phyloP scores from a whole-genome alignment of 2,113 vertebrate species.

The Lucifuga dentata region DNA sequence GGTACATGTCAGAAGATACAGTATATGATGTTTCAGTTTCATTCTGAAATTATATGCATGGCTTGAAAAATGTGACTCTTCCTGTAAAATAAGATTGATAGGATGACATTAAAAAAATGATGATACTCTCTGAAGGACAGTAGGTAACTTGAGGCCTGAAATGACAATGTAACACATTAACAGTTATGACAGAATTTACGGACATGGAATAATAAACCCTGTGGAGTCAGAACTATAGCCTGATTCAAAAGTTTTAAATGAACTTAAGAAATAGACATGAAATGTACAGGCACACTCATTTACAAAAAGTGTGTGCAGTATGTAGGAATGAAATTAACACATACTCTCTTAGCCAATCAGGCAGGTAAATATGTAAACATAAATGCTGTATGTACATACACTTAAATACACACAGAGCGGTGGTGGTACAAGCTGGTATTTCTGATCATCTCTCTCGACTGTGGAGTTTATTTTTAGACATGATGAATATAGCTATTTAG shows the following conservation, averaged over 20 bases:
- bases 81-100: background rate
- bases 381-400: background rate
- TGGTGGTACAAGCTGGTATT: background rate
- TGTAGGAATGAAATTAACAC: too few relatives aligned
- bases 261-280: too few relatives aligned
- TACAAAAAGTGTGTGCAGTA: background rate
- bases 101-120: background rate
- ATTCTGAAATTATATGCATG: too few relatives aligned
- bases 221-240: background rate
- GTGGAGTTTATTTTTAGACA: conserved; percentile 37
- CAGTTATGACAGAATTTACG: conserved; percentile 11
- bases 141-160: conserved; percentile 1
- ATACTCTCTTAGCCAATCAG: background rate
- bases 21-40: too few relatives aligned
- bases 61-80: background rate
- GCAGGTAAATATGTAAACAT: background rate
- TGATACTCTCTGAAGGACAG: background rate
- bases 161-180: background rate
- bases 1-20: too few relatives aligned
- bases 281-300: background rate
- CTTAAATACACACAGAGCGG: background rate
- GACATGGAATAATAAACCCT: conserved; percentile 6
- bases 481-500: conserved; percentile 16
- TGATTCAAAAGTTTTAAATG: background rate
- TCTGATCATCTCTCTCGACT: background rate